Conservation (phyloP, 1,140 invertebrate genomes). For the Ceratitis capitata region DNA sequence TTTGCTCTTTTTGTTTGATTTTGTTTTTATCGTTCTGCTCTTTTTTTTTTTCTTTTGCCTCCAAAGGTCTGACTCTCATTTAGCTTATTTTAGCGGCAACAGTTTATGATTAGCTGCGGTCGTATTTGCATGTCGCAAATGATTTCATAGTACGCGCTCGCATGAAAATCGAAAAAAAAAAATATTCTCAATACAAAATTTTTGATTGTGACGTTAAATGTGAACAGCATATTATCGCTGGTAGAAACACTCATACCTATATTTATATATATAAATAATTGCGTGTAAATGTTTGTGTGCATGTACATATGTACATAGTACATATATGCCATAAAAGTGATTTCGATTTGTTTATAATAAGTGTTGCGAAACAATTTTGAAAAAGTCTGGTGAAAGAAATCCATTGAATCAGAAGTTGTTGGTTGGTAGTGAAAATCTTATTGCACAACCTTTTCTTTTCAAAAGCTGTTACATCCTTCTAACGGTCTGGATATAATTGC, state of each 20-base stretch:
- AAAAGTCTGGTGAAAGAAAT: too few species aligned
- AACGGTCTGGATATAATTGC: too few species aligned
- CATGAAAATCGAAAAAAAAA: not conserved
- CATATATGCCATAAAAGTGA: not conserved
- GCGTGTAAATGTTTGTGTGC: too few species aligned
- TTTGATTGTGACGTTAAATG: not conserved
- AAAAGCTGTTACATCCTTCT: too few species aligned
- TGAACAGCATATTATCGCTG: not conserved
- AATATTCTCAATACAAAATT: not conserved
- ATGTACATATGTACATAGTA: too few species aligned
- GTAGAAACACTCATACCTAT: not conserved
- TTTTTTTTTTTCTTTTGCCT: not conserved
- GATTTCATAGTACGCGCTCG: not conserved
- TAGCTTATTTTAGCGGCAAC: constrained; percentile 42
- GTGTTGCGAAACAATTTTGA: not conserved
- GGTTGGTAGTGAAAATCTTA: not conserved
- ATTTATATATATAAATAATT: not conserved
- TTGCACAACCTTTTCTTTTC: not conserved
- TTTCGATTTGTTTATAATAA: not conserved
- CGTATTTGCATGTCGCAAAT: constrained; percentile 39
- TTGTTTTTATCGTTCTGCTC: constrained; percentile 5
- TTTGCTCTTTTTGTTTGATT: constrained; percentile 28
- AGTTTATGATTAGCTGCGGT: constrained; percentile 45
- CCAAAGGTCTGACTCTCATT: not conserved
- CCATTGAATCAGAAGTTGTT: too few species aligned